Evolutionary conservation across 2,888 invertebrate species (phyloP), one percentile per base, ranked within the genome.

Genomic region (Liopterus haemorrhoidalis): DNA sequence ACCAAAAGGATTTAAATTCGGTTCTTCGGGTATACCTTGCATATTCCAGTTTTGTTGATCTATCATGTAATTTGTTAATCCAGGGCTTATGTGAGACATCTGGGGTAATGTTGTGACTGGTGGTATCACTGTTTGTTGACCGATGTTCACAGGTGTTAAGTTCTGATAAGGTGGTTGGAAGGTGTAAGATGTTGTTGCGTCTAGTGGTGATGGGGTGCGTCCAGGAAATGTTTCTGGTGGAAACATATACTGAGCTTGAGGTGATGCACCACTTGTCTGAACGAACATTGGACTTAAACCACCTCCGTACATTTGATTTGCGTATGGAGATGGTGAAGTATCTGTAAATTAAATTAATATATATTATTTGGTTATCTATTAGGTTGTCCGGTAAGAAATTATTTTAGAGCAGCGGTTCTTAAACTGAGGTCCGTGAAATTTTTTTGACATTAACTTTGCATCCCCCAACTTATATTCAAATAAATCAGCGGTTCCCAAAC

Each of bases 241-340:
- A 22, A 39, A 46, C 16, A 49, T 14, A 25, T 42, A 43, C 20
- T 40, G 46, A 21, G 40, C 33, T 30, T 51, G 52, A 19, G 52
- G 54, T 18, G 52, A 53, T 12, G 52, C 38, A 12, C 49, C 43
- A 11, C 49, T 20, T 46, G 49, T 50, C 12, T 52, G 48, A 8
- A 47, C 38, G 44, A 56, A 58, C 52, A 55, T 54, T 6, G 58
- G 56, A 36, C 54, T 57, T 21, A 55, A 28, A 33, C 52, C 51
- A 18, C 50, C 46, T 12, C 49, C 57, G 40, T 57, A 58, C 36
- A 52, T 51, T 37, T 48, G 53, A 15, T 48, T 54, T 18, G 52
- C 55, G 47, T 62, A 64, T 4, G 62, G 60, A 18, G 62, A 59
- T 6, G 62, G 61, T 12, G 64, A 57, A 38, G 60, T 60, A 40